These are phyloP conservation scores for Pogona vitticeps DNA, from an alignment of 2,113 vertebrate species.

Conservation along the genomic window DNA sequence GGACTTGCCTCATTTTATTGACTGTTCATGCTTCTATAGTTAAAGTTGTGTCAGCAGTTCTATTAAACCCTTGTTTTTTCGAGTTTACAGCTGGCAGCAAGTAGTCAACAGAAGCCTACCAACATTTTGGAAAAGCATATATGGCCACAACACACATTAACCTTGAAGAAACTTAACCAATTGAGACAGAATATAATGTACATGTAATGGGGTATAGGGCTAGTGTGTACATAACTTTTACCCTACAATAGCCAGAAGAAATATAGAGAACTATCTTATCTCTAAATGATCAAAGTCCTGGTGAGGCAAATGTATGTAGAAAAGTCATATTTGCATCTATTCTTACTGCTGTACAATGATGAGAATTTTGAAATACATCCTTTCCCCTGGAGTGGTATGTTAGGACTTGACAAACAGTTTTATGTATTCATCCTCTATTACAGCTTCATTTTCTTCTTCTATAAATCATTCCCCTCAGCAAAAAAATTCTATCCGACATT, in stretches of 20 bases:
- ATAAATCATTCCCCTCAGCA: too few relatives aligned
- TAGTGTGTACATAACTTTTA: neutral
- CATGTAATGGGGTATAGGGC: neutral
- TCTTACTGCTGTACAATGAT: neutral
- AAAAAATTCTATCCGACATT: neutral
- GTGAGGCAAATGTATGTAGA: neutral
- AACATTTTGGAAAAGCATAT: conserved; percentile 37
- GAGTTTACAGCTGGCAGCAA: conserved; percentile 64
- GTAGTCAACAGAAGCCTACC: conserved; percentile 57
- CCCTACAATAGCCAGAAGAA: neutral
- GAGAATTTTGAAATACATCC: neutral
- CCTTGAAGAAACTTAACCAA: conserved; percentile 51
- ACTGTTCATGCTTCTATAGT: conserved; percentile 50
- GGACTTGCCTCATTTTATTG: conserved; percentile 29
- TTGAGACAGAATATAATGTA: conserved; percentile 56
- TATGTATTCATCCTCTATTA: neutral
- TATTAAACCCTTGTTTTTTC: conserved; percentile 59
- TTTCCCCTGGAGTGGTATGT: too few relatives aligned
- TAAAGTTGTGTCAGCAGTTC: conserved; percentile 62
- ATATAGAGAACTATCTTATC: neutral
- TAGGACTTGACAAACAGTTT: neutral
- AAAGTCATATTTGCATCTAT: neutral
- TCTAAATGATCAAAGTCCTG: neutral
- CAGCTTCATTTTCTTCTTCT: neutral
- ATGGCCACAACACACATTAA: conserved; percentile 62